phyloP scores from a whole-genome alignment of 2,888 invertebrate genomes.

The Eumerus sabulonum region DNA sequence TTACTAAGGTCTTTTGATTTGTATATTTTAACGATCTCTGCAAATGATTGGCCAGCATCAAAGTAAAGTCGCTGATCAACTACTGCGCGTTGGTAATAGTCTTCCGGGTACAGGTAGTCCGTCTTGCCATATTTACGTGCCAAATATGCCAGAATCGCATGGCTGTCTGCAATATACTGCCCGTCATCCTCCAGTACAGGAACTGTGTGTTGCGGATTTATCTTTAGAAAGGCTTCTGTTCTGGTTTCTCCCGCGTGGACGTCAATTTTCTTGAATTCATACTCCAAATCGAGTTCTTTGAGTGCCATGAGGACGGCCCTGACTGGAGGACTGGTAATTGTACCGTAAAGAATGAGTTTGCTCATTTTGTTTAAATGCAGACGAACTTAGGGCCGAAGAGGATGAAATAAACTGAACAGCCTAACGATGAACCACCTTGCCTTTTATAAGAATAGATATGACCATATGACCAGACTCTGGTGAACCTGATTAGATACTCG shows the following conservation, averaged over 20 bases:
- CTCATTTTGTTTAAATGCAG: constrained; percentile 69
- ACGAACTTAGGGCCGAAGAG: too few relatives aligned
- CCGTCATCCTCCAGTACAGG: constrained; percentile 74
- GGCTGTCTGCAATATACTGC: too few relatives aligned
- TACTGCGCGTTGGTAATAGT: constrained; percentile 71
- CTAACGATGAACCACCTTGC: too few relatives aligned
- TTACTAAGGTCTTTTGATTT: constrained; percentile 68
- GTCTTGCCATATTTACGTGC: constrained; percentile 78
- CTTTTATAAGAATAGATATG: too few relatives aligned
- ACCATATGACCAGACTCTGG: too few relatives aligned
- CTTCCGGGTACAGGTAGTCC: constrained; percentile 72
- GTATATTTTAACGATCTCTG: constrained; percentile 29
- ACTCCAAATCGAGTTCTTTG: constrained; percentile 71
- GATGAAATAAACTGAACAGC: too few relatives aligned
- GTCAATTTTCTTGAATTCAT: constrained; percentile 70
- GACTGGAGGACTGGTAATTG: constrained; percentile 72
- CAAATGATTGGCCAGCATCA: constrained; percentile 72
- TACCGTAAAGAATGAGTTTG: constrained; percentile 73
- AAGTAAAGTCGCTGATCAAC: constrained; percentile 75
- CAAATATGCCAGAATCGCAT: too few relatives aligned
- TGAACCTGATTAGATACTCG: too few relatives aligned
- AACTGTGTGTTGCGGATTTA: constrained; percentile 81
- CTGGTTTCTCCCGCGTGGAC: constrained; percentile 70
- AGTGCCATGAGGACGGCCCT: constrained; percentile 73
- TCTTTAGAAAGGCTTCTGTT: constrained; percentile 70